Evolutionary conservation across 2,113 vertebrate species (phyloP), one percentile per base, ranked within the genome.

Genomic region (Xenopus laevis): DNA sequence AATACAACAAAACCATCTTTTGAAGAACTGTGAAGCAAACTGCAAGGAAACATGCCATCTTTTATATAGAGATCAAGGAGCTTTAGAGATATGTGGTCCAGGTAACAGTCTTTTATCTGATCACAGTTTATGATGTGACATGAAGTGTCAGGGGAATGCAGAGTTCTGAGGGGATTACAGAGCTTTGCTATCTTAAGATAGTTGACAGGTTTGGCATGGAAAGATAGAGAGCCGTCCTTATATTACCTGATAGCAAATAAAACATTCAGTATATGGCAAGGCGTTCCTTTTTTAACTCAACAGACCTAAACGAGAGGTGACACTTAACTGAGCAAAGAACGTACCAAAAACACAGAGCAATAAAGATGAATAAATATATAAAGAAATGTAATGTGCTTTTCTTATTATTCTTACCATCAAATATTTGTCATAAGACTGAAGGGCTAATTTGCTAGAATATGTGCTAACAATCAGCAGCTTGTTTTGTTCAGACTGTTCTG

Each of bases 131-230:
- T 75, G 45, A 69, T 53, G 60, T 69, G 73, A 75, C 65, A 68
- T 75, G 73, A 75, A 68, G 68, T 75, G 73, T 62, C 72, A 75
- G 57, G 73, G 73, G 46, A 66, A 75, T 69, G 58, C 65, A 62
- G 47, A 75, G 57, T 75, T 75, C 46, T 75, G 57, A 75, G 44
- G 65, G 73, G 65, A 69, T 75, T 68, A 75, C 46, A 68, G 64
- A 74, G 45, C 46, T 44, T 52, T 62, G 65, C 58, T 65, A 75
- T 75, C 23, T 40, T 75, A 63, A 69, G 65, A 68, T 53, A 62
- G 59, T 57, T 75, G 60, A 62, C 65, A 75, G 65, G 57, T 63
- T 75, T 60, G 58, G 46, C 17, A 46, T 58, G 55, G 71, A 47
- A 74, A 73, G 47, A 21, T 58, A 23, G 20, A 68, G 46, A 61